Conservation (phyloP, 2,797 vertebrate species). For the Schizopygopsis malacanthus region DNA sequence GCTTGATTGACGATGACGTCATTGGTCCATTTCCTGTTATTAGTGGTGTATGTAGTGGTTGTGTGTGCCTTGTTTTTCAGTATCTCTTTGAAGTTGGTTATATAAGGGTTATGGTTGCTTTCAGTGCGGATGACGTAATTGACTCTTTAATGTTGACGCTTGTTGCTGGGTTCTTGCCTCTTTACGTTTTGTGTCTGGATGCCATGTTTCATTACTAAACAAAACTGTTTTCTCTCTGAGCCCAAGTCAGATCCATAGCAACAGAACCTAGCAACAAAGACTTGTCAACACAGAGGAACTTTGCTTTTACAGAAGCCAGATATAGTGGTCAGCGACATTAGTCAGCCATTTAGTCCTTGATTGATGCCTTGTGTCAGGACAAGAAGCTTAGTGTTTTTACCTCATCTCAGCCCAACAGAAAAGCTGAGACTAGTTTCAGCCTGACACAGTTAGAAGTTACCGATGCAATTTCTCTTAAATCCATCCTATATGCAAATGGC, state of each 20-base stretch:
- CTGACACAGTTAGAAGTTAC: background rate
- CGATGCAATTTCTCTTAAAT: slow-evolving; percentile 1
- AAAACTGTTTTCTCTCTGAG: background rate
- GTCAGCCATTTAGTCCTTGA: slow-evolving; percentile 4
- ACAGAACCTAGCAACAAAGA: slow-evolving; percentile 56
- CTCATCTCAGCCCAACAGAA: slow-evolving; percentile 16
- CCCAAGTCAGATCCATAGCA: slow-evolving; percentile 68
- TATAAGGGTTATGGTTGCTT: slow-evolving; percentile 65
- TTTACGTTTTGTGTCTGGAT: slow-evolving; percentile 47
- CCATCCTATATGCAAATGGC: background rate
- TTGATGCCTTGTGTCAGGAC: slow-evolving; percentile 42
- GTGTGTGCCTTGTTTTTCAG: slow-evolving; percentile 40
- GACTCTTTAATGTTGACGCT: slow-evolving; percentile 55
- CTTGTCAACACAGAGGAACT: slow-evolving; percentile 67
- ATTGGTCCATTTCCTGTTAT: slow-evolving; percentile 59
- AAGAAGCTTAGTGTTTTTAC: slow-evolving; percentile 16
- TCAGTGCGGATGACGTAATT: slow-evolving; percentile 65
- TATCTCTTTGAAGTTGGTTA: slow-evolving; percentile 61
- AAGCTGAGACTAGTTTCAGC: slow-evolving; percentile 8
- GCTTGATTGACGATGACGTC: slow-evolving; percentile 63
- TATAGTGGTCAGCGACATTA: background rate
- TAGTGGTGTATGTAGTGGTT: slow-evolving; percentile 49
- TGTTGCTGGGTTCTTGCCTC: slow-evolving; percentile 51
- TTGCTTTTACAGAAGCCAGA: background rate
- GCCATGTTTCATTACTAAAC: slow-evolving; percentile 38